phyloP scores from a whole-genome alignment of 2,888 invertebrate genomes.

The Mythimna albipuncta region DNA sequence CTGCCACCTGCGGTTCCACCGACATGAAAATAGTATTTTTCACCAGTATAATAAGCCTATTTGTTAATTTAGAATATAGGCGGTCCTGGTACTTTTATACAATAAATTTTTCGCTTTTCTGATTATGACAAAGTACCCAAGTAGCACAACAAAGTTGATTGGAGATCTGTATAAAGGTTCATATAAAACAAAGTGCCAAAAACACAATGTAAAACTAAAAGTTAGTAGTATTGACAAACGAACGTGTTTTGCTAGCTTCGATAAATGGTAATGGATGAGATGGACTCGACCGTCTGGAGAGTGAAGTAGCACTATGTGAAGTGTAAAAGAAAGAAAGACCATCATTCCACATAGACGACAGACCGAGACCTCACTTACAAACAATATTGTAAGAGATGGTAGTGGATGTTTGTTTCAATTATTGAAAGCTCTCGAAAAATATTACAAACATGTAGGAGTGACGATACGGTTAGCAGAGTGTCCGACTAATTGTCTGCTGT shows the following conservation, averaged over 20 bases:
- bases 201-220: conserved; percentile 7
- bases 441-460: too few species aligned
- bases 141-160: too few species aligned
- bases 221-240: conserved; percentile 34
- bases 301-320: neutral
- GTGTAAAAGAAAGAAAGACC: neutral
- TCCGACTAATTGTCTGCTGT: too few species aligned
- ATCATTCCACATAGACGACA: neutral
- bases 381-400: neutral
- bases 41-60: too few species aligned
- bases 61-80: neutral
- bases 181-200: neutral
- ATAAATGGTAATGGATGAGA: conserved; percentile 11
- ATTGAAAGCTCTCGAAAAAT: neutral
- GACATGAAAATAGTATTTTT: too few species aligned
- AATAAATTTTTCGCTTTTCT: neutral
- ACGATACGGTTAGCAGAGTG: too few species aligned
- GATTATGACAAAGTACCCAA: neutral
- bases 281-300: neutral
- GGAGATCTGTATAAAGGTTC: too few species aligned
- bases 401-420: neutral
- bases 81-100: neutral
- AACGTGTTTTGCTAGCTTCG: conserved; percentile 27
- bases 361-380: neutral
- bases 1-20: too few species aligned